phyloP scores from a whole-genome alignment of 2,113 vertebrate genomes.

The Dicaeum eximium region DNA sequence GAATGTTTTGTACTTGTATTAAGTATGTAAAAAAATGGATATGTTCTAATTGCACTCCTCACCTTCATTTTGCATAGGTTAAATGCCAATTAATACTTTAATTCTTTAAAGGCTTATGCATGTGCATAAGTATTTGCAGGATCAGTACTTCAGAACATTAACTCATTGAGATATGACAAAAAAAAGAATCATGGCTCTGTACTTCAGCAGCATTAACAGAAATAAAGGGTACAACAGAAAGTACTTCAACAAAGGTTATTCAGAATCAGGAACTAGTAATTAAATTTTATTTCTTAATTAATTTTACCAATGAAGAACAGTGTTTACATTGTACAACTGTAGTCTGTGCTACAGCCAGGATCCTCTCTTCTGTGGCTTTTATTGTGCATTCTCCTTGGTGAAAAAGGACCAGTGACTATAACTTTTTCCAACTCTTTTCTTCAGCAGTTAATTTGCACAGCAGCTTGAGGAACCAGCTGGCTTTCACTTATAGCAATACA shows the following conservation, averaged over 20 bases:
- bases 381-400: not conserved
- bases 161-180: not conserved
- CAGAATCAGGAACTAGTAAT: not conserved
- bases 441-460: not conserved
- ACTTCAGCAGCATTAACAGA: not conserved
- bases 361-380: not conserved
- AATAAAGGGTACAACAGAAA: not conserved
- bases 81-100: constrained; percentile 39
- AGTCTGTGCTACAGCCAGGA: not conserved
- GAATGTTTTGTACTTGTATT: not conserved
- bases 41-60: not conserved
- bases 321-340: not conserved
- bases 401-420: not conserved
- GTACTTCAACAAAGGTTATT: not conserved
- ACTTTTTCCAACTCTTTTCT: not conserved
- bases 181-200: not conserved
- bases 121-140: not conserved
- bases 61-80: not conserved
- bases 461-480: not conserved
- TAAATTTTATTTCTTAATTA: not conserved
- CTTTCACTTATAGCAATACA: not conserved
- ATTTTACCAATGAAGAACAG: not conserved
- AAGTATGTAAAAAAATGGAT: not conserved
- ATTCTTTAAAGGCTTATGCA: constrained; percentile 17
- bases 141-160: constrained; percentile 15